Percentiles rank a stretch among this genome's conserved stretches.
These are phyloP conservation scores for Fragum whitleyi DNA, from an alignment of 2,888 invertebrate species.

Conservation along the genomic window DNA sequence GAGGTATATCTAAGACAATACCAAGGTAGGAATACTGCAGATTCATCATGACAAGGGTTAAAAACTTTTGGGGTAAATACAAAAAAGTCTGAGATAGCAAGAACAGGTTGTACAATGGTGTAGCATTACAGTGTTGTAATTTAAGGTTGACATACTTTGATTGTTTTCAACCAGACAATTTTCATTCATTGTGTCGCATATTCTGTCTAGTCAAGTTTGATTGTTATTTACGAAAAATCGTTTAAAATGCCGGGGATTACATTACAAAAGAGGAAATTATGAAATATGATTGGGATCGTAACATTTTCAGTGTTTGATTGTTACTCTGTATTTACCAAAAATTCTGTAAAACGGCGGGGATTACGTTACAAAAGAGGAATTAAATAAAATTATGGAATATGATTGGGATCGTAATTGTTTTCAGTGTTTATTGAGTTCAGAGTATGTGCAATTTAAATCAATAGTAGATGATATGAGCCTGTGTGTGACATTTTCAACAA, in stretches of 20 bases:
- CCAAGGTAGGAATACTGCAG: too few species aligned
- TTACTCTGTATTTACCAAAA: slow-evolving; percentile 1
- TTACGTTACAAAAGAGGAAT: not conserved
- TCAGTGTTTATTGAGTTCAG: too few species aligned
- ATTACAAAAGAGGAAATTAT: not conserved
- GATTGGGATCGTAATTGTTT: not conserved
- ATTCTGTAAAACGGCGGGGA: not conserved
- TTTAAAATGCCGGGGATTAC: not conserved
- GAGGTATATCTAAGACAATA: too few species aligned
- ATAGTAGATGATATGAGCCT: too few species aligned
- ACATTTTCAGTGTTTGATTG: too few species aligned
- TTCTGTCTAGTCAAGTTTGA: not conserved
- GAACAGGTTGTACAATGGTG: too few species aligned
- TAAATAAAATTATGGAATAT: not conserved
- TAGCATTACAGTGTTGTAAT: not conserved
- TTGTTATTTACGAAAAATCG: slow-evolving; percentile 11
- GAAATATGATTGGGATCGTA: not conserved
- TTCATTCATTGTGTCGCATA: slow-evolving; percentile 5
- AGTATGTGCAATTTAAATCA: too few species aligned
- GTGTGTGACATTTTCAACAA: too few species aligned
- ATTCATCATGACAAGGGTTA: too few species aligned
- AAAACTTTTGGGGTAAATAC: too few species aligned
- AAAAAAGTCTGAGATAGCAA: too few species aligned
- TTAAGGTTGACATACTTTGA: slow-evolving; percentile 15
- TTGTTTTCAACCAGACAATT: slow-evolving; percentile 7